phyloP scores from a whole-genome alignment of 2,113 vertebrate genomes.

The Petroica traversi region DNA sequence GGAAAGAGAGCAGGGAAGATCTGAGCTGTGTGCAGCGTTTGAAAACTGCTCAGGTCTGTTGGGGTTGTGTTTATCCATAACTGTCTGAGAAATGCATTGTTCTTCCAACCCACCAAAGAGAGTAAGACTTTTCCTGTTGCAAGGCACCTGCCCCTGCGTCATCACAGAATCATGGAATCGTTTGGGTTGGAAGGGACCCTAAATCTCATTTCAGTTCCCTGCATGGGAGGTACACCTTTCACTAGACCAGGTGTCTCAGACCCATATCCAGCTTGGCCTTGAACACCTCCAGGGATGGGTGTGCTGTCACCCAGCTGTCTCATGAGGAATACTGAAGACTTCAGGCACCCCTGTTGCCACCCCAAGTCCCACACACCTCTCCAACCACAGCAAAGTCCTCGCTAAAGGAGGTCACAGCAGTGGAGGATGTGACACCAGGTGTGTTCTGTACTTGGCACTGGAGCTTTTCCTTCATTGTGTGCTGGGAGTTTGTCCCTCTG shows the following conservation, averaged over 20 bases:
- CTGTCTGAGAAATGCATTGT: accelerated
- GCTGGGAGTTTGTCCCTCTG: neutral
- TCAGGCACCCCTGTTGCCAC: neutral
- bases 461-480: neutral
- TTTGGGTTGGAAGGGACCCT: neutral
- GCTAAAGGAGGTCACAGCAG: neutral
- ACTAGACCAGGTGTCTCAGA: neutral
- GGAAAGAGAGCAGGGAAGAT: neutral
- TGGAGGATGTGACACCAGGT: neutral
- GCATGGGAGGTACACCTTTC: neutral
- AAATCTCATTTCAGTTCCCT: neutral
- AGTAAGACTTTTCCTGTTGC: neutral
- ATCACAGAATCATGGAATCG: neutral
- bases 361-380: neutral
- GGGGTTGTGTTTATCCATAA: neutral
- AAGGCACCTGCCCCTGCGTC: neutral
- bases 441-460: neutral
- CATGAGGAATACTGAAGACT: neutral
- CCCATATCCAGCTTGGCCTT: neutral
- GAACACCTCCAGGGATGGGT: neutral
- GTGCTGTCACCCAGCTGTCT: neutral
- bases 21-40: neutral
- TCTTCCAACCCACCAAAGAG: neutral
- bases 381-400: neutral
- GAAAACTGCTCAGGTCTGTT: neutral